These are phyloP conservation scores for Odontamblyopus rebecca DNA, from an alignment of 2,797 vertebrate genomes.

Conservation along the genomic window DNA sequence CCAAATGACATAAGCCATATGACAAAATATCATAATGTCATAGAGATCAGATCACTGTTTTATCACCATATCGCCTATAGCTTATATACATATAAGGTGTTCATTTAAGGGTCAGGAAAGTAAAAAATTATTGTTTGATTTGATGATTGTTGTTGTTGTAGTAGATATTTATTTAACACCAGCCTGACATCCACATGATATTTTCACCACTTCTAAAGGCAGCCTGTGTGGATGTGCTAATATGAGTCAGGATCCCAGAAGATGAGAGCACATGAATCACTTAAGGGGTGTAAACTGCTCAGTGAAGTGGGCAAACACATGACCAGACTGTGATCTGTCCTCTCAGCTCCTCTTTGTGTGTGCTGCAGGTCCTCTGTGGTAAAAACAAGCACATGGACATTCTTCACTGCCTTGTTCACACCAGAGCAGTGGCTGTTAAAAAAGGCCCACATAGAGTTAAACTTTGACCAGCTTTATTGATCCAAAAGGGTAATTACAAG, in stretches of 20 bases:
- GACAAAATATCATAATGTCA: not conserved
- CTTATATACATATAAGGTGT: not conserved
- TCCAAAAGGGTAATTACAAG: not conserved
- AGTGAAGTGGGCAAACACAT: constrained; percentile 24
- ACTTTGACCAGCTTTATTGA: not conserved
- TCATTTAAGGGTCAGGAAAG: not conserved
- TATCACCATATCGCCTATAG: not conserved
- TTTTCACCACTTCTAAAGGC: constrained; percentile 8
- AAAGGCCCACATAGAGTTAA: not conserved
- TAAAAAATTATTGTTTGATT: not conserved
- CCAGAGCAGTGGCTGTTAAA: not conserved
- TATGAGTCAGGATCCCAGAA: constrained; percentile 45
- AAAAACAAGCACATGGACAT: not conserved
- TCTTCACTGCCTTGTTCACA: not conserved
- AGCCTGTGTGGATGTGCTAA: constrained; percentile 20
- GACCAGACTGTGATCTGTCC: constrained; percentile 27
- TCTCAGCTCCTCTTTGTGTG: constrained; percentile 16
- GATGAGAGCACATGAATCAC: constrained; percentile 43
- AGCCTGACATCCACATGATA: constrained; percentile 16
- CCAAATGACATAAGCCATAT: too few species aligned
- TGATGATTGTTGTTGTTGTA: not conserved
- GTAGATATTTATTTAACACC: not conserved
- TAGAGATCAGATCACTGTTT: not conserved
- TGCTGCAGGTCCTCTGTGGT: not conserved
- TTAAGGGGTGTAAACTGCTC: constrained; percentile 32